These are phyloP conservation scores for Caenorhabditis becei DNA, from an alignment of 2,888 invertebrate species.

Conservation along the genomic window DNA sequence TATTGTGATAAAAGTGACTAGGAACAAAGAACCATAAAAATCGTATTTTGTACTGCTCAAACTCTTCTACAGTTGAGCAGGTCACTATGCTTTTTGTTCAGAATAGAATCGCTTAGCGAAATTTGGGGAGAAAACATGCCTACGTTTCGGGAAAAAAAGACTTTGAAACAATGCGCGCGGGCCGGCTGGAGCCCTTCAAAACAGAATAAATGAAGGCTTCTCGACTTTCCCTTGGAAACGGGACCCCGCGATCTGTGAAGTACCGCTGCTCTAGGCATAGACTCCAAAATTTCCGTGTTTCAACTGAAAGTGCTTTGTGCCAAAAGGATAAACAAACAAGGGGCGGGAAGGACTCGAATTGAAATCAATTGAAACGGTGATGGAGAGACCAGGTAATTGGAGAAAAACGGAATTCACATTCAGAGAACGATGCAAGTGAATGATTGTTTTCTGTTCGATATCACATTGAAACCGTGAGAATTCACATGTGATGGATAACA, in stretches of 20 bases:
- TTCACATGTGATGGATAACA: constrained; percentile 28
- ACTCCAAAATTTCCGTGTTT: constrained; percentile 10
- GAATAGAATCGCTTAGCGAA: background rate
- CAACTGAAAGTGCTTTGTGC: background rate
- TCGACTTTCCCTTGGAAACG: constrained; percentile 45
- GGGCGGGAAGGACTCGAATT: background rate
- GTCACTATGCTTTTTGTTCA: no score
- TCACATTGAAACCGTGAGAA: constrained; percentile 31
- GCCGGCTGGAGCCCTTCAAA: constrained; percentile 6
- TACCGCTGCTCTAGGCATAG: background rate
- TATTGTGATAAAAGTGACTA: background rate
- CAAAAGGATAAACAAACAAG: background rate
- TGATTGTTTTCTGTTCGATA: constrained; percentile 13
- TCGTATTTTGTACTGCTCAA: no score
- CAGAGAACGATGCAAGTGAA: background rate
- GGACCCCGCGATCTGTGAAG: constrained; percentile 20
- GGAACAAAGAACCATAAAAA: background rate
- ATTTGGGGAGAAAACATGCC: constrained; percentile 9
- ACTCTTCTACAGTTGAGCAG: no score
- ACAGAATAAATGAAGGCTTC: constrained; percentile 44
- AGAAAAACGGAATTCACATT: constrained; percentile 13
- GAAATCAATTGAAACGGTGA: background rate
- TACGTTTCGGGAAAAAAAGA: constrained; percentile 8
- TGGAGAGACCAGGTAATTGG: constrained; percentile 6
- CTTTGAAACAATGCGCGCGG: constrained; percentile 32